These are phyloP conservation scores for Hoplostethus mediterraneus DNA, from an alignment of 2,797 vertebrate genomes.

Conservation along the genomic window DNA sequence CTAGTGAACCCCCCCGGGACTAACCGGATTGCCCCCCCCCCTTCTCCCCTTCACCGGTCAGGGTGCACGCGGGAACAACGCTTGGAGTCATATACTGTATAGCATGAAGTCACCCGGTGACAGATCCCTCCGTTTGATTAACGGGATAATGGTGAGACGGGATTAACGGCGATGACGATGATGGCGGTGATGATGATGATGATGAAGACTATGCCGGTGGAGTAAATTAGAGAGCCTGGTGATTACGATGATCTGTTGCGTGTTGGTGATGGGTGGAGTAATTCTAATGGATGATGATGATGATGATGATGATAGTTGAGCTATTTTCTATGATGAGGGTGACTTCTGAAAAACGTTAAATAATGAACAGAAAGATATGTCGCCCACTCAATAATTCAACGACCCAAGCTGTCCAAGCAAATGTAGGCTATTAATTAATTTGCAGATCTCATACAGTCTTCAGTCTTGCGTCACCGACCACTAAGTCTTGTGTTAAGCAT, in stretches of 20 bases:
- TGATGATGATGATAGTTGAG: not conserved
- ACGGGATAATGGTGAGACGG: not conserved
- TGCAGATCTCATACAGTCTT: constrained; percentile 45
- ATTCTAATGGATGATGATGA: not conserved
- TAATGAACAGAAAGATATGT: constrained; percentile 72
- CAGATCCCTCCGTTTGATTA: not conserved
- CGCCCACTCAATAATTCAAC: constrained; percentile 70
- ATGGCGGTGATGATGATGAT: not conserved
- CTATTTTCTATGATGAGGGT: not conserved
- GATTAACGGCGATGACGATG: not conserved
- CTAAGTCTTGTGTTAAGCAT: constrained; percentile 31
- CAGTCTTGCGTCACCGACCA: constrained; percentile 25
- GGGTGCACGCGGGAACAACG: constrained; percentile 5
- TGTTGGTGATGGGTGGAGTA: not conserved
- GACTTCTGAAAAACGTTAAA: constrained; percentile 53
- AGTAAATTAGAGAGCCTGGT: not conserved
- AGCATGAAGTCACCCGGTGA: not conserved
- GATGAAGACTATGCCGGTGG: not conserved
- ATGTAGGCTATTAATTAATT: constrained; percentile 51
- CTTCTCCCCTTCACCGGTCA: constrained; percentile 21
- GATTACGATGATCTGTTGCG: not conserved
- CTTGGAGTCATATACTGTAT: not conserved
- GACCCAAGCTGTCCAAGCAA: constrained; percentile 63
- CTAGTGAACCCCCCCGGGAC: not conserved
- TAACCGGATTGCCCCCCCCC: constrained; percentile 11